Evolutionary conservation across 2,888 invertebrate genomes (phyloP).

Genomic region (Sarcophaga carnaria): DNA sequence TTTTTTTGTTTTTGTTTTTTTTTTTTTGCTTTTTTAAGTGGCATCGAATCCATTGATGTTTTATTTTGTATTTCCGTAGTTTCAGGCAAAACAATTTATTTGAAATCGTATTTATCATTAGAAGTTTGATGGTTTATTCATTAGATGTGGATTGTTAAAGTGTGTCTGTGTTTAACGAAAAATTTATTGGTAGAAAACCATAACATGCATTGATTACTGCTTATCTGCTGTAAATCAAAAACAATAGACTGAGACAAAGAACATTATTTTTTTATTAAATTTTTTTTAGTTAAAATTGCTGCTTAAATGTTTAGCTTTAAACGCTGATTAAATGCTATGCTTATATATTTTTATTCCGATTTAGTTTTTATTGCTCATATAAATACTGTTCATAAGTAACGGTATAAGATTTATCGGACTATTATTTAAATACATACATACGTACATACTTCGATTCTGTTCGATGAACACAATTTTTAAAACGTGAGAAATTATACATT

Average conservation of each 20-base stretch:
- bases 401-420: no score
- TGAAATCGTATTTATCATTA: conserved; percentile 46
- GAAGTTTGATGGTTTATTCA: conserved; percentile 33
- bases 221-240: background rate
- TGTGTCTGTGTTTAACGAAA: background rate
- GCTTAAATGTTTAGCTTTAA: no score
- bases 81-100: conserved; percentile 37
- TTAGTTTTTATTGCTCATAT: no score
- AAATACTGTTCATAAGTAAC: no score
- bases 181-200: no score
- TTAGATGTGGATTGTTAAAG: background rate
- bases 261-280: background rate
- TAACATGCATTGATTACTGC: background rate
- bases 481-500: no score
- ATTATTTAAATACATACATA: no score
- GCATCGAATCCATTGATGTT: conserved; percentile 24
- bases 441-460: no score
- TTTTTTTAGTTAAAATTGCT: no score
- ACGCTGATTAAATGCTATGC: no score
- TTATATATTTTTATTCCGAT: no score
- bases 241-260: background rate
- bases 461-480: no score
- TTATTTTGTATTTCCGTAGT: conserved; percentile 56
- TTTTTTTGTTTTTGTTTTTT: background rate
- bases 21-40: background rate